These are phyloP conservation scores for Paramisgurnus dabryanus DNA, from an alignment of 2,113 vertebrate genomes.

Conservation along the genomic window DNA sequence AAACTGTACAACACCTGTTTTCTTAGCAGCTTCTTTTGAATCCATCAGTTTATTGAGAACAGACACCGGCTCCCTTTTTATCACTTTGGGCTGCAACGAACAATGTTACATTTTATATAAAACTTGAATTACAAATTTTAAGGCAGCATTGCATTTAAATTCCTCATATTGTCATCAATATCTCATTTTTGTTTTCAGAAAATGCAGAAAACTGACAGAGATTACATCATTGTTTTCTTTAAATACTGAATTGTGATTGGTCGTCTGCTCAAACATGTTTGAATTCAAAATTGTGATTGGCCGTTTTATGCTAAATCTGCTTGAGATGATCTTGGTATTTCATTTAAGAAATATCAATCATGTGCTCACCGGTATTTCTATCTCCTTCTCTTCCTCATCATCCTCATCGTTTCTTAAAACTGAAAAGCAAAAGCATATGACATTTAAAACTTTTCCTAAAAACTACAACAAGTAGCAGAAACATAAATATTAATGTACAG, in stretches of 20 bases:
- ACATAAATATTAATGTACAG: not conserved
- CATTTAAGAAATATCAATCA: not conserved
- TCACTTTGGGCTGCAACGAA: slow-evolving; percentile 58
- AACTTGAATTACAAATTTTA: not conserved
- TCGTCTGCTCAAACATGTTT: not conserved
- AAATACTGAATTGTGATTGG: not conserved
- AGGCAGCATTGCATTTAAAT: too few species aligned
- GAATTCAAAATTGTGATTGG: not conserved
- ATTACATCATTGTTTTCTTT: not conserved
- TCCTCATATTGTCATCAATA: too few species aligned
- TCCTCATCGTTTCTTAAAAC: slow-evolving; percentile 45
- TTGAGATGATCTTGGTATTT: not conserved
- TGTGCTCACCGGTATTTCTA: not conserved
- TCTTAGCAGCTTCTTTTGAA: slow-evolving; percentile 53
- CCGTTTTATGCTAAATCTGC: too few species aligned
- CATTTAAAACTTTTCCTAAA: not conserved
- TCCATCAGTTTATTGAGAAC: slow-evolving; percentile 64
- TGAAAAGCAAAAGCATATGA: slow-evolving; percentile 44
- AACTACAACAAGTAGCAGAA: not conserved
- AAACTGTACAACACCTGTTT: slow-evolving; percentile 62
- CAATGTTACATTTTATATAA: not conserved
- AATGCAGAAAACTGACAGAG: not conserved
- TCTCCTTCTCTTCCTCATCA: slow-evolving; percentile 17
- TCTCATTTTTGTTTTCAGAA: too few species aligned
- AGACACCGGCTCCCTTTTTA: slow-evolving; percentile 61